These are phyloP conservation scores for Tortricodes alternella DNA, from an alignment of 2,888 invertebrate genomes.

Conservation along the genomic window DNA sequence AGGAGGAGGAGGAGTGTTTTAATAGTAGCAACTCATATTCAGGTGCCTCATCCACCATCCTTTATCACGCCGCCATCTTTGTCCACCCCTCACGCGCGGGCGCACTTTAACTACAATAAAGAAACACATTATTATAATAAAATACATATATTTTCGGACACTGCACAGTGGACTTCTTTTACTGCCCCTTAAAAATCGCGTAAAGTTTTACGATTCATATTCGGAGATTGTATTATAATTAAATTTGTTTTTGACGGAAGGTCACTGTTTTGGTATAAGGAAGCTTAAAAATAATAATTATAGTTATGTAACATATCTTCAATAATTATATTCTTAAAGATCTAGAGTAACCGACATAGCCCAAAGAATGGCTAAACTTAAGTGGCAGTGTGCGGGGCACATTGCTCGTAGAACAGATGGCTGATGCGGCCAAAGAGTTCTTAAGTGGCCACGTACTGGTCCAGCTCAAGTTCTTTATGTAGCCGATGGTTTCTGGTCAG, in stretches of 20 bases:
- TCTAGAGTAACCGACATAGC: too few species aligned
- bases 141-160: slow-evolving; percentile 40
- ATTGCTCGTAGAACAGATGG: too few species aligned
- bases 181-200: slow-evolving; percentile 12
- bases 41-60: slow-evolving; percentile 11
- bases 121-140: slow-evolving; percentile 56
- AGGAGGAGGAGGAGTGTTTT: too few species aligned
- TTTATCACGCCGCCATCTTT: slow-evolving; percentile 39
- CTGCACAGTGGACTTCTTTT: slow-evolving; percentile 12
- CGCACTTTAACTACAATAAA: slow-evolving; percentile 51
- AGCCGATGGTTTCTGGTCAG: too few species aligned
- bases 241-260: slow-evolving; percentile 14
- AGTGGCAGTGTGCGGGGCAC: too few species aligned
- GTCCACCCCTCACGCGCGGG: slow-evolving; percentile 48
- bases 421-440: too few species aligned
- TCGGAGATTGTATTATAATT: slow-evolving; percentile 23
- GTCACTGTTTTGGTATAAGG: slow-evolving; percentile 1
- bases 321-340: too few species aligned
- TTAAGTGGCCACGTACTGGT: too few species aligned
- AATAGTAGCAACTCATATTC: too few species aligned
- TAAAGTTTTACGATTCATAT: slow-evolving; percentile 23
- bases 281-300: not conserved
- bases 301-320: not conserved
- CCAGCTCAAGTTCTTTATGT: too few species aligned
- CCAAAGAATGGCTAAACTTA: too few species aligned